phyloP scores from a whole-genome alignment of 2,888 invertebrate genomes.

The Limenitis camilla region DNA sequence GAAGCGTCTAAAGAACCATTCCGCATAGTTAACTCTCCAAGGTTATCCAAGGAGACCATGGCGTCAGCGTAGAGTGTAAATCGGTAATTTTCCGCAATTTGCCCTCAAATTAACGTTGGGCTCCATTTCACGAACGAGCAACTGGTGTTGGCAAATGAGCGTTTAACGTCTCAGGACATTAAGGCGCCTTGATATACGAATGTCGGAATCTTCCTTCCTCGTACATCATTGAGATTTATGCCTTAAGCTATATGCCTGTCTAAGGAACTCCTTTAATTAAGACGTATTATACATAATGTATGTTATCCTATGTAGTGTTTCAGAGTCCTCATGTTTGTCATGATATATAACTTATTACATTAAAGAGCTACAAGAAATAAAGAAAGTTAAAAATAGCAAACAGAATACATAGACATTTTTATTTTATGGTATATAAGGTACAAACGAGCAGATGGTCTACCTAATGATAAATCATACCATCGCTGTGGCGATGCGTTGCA shows the following conservation, averaged over 20 bases:
- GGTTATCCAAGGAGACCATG: neutral
- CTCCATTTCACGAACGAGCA: constrained; percentile 28
- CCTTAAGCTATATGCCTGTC: neutral
- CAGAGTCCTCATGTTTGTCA: no score
- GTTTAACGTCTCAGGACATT: constrained; percentile 10
- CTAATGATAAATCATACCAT: no score
- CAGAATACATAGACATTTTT: no score
- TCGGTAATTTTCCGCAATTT: constrained; percentile 35
- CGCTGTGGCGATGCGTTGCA: no score
- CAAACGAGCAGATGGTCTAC: no score
- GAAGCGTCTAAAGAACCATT: constrained; percentile 1
- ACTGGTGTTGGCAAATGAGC: constrained; percentile 28
- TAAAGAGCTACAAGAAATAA: no score
- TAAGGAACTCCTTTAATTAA: neutral
- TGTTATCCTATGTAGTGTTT: no score
- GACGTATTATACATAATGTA: no score
- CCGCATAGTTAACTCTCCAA: neutral
- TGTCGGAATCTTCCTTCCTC: constrained; percentile 3
- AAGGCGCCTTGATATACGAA: constrained; percentile 8
- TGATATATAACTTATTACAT: no score
- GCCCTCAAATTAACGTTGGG: constrained; percentile 32
- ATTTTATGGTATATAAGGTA: no score
- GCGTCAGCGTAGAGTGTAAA: neutral
- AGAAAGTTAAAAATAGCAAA: no score
- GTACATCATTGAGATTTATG: neutral